Evolutionary conservation across 2,113 vertebrate species (phyloP).

Genomic region (Dinomys branickii): DNA sequence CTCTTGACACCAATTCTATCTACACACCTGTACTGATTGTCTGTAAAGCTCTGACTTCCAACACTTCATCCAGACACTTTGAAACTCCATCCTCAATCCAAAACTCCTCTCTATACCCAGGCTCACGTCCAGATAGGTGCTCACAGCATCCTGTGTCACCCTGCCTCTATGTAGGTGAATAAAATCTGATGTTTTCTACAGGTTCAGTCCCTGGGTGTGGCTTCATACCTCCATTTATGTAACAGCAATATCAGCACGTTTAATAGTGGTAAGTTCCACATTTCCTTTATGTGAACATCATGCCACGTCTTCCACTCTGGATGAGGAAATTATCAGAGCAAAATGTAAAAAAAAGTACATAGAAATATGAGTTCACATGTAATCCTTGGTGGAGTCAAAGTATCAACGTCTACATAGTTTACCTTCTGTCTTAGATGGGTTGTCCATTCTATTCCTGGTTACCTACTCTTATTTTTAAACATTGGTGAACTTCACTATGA

Average conservation of each 20-base stretch:
- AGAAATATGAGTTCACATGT: background rate
- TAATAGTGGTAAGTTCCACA: background rate
- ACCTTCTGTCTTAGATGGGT: background rate
- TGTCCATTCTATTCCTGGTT: background rate
- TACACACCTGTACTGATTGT: background rate
- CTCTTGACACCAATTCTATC: no score
- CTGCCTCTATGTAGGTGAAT: background rate
- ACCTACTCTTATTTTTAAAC: background rate
- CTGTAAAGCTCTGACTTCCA: background rate
- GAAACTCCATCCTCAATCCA: background rate
- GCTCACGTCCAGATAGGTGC: background rate
- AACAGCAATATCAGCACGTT: background rate
- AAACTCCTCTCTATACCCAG: background rate
- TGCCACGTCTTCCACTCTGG: background rate
- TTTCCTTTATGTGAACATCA: background rate
- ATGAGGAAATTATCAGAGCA: background rate
- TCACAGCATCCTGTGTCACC: background rate
- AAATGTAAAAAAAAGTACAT: background rate
- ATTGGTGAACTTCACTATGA: background rate
- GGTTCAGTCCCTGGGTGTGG: background rate
- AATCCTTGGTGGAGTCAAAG: background rate
- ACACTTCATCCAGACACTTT: background rate
- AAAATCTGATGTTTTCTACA: background rate
- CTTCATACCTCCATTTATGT: background rate
- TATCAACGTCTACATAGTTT: background rate